Evolutionary conservation across 2,797 vertebrate genomes (phyloP).

Genomic region (Sebastes oblongus): DNA sequence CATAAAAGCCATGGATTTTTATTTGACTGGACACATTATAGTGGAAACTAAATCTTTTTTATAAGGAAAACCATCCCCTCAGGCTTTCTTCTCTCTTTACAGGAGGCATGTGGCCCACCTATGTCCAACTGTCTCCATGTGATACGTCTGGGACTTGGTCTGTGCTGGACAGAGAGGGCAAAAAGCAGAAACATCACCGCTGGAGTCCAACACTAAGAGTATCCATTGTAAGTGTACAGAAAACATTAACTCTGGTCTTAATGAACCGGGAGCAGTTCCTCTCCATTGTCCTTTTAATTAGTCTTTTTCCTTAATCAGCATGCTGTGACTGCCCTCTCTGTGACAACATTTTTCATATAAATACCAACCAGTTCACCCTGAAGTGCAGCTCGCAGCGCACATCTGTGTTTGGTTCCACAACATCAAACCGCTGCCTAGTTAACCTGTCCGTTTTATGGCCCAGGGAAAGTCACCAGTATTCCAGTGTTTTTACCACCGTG

Average conservation of each 20-base stretch:
- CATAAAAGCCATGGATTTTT: not conserved
- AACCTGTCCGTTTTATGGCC: conserved; percentile 38
- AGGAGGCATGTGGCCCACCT: not conserved
- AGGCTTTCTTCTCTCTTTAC: not conserved
- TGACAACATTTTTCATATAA: not conserved
- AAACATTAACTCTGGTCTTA: conserved; percentile 2
- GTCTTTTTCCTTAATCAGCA: not conserved
- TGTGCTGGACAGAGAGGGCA: conserved; percentile 5
- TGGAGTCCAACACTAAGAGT: not conserved
- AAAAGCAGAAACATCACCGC: conserved; percentile 19
- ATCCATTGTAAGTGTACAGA: not conserved
- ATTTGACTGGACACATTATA: conserved; percentile 1
- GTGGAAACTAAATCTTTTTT: conserved; percentile 4
- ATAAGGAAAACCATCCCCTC: not conserved
- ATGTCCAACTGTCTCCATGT: conserved; percentile 3
- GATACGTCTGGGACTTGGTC: conserved; percentile 1
- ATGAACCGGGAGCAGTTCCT: not conserved
- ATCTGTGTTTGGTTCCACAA: conserved; percentile 53
- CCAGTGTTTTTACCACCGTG: conserved; percentile 42
- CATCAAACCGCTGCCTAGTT: conserved; percentile 37
- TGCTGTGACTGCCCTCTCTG: not conserved
- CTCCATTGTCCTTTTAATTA: not conserved
- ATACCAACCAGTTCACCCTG: not conserved
- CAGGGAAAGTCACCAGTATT: conserved; percentile 47
- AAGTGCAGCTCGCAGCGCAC: conserved; percentile 19